Conservation (phyloP, 2,113 vertebrate genomes). For the Mormyrus iriodes region DNA sequence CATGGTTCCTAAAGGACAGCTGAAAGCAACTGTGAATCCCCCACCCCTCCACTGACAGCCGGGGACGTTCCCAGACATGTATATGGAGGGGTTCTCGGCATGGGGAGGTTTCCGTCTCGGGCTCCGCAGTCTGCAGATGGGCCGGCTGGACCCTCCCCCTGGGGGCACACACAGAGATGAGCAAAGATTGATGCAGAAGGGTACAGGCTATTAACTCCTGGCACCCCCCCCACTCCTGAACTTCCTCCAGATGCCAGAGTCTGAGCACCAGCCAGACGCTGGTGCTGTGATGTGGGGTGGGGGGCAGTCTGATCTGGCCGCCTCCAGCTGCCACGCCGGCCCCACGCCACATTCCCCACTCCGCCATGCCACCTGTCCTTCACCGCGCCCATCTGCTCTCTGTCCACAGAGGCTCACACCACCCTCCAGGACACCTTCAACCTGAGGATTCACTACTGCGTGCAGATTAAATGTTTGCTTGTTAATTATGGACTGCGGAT, state of each 20-base stretch:
- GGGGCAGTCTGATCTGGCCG: neutral
- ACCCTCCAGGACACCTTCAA: neutral
- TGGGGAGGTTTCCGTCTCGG: neutral
- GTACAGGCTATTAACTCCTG: conserved; percentile 28
- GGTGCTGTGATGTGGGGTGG: neutral
- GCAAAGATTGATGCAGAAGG: conserved; percentile 44
- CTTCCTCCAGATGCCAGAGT: conserved; percentile 35
- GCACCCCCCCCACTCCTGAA: conserved; percentile 36
- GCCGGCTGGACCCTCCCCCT: conserved; percentile 25
- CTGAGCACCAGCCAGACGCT: neutral
- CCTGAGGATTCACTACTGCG: neutral
- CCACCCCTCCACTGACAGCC: neutral
- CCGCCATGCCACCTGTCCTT: neutral
- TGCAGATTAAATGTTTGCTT: neutral
- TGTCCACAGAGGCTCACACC: neutral
- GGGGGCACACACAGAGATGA: conserved; percentile 32
- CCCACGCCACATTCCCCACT: neutral
- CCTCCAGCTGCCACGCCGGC: neutral
- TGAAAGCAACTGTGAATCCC: neutral
- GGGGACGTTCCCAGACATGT: neutral
- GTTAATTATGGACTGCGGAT: neutral
- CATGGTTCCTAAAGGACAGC: neutral
- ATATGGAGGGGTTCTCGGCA: neutral
- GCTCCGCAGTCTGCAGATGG: conserved; percentile 22
- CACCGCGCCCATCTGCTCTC: neutral